A percentile compares a stretch with the other conserved stretches of the same genome.
Evolutionary conservation across 1,140 invertebrate species (phyloP).

Genomic region (Mycetomoellerius zeteki): DNA sequence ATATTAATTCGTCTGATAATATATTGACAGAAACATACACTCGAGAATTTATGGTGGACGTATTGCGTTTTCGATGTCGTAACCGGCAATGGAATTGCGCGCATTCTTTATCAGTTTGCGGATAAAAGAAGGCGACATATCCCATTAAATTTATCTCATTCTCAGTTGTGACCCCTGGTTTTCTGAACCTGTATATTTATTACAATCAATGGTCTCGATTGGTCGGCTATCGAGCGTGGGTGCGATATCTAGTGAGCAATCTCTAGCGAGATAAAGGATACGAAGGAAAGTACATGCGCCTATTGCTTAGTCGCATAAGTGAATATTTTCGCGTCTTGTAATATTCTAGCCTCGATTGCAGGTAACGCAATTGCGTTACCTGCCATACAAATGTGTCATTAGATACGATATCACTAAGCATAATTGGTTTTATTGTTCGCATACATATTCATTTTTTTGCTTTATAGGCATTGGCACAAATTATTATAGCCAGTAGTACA

Average conservation of each 20-base stretch:
- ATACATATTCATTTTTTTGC: neutral
- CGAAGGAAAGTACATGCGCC: conserved; percentile 61
- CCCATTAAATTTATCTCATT: conserved; percentile 66
- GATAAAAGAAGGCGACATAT: conserved; percentile 52
- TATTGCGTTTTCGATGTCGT: neutral
- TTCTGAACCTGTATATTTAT: conserved; percentile 60
- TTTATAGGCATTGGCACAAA: neutral
- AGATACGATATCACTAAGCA: neutral
- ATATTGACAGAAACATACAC: conserved; percentile 21
- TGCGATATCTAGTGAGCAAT: conserved; percentile 62
- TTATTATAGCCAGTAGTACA: neutral
- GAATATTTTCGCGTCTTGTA: conserved; percentile 56
- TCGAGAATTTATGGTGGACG: conserved; percentile 37
- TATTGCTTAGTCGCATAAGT: conserved; percentile 33
- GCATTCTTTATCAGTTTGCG: conserved; percentile 49
- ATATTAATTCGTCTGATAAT: conserved; percentile 57
- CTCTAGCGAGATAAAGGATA: conserved; percentile 60
- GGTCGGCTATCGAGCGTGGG: conserved; percentile 56
- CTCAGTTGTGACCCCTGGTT: conserved; percentile 41
- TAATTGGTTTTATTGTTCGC: conserved; percentile 6
- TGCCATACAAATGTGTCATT: neutral
- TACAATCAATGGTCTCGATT: conserved; percentile 66
- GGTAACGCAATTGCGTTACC: neutral
- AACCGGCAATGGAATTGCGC: conserved; percentile 37
- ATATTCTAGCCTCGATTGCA: conserved; percentile 18